Evolutionary conservation across 2,888 invertebrate genomes (phyloP).

Genomic region (Drosophila stalkeri): DNA sequence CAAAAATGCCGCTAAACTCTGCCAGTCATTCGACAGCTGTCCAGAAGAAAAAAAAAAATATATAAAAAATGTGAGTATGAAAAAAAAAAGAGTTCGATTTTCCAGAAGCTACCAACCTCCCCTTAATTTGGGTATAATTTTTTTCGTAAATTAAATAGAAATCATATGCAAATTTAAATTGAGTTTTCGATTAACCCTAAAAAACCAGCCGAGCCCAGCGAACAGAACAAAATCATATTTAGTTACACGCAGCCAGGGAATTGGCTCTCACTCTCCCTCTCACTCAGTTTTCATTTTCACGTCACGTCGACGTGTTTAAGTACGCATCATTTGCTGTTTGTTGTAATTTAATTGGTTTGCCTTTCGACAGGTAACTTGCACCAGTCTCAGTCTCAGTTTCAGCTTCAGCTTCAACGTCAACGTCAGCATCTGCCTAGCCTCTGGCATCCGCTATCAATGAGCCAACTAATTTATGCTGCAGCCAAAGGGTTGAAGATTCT

Average conservation of each 20-base stretch:
- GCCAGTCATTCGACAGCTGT: conserved; percentile 68
- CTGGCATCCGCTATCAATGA: conserved; percentile 46
- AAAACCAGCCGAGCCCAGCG: conserved; percentile 7
- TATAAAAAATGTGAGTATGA: conserved; percentile 5
- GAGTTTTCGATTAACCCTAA: conserved; percentile 73
- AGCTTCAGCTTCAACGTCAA: background rate
- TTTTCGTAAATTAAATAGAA: conserved; percentile 70
- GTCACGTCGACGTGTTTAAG: conserved; percentile 81
- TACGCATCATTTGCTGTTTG: conserved; percentile 78
- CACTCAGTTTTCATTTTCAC: conserved; percentile 45
- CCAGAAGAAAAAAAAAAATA: conserved; percentile 18
- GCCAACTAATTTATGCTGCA: conserved; percentile 74
- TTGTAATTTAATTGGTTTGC: conserved; percentile 80
- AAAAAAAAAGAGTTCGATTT: conserved; percentile 20
- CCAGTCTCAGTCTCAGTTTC: background rate
- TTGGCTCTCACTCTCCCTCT: conserved; percentile 12
- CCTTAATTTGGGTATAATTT: conserved; percentile 33
- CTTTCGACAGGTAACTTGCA: conserved; percentile 59
- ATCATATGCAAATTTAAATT: conserved; percentile 79
- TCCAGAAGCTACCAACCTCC: conserved; percentile 24
- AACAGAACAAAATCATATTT: conserved; percentile 59
- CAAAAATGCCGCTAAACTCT: conserved; percentile 68
- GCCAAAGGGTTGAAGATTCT: conserved; percentile 53
- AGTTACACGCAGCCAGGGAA: conserved; percentile 51
- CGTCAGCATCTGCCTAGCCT: conserved; percentile 8